Evolutionary conservation across 2,113 vertebrate genomes (phyloP), one percentile per base, ranked within the genome.

Genomic region (Varanus komodoensis): DNA sequence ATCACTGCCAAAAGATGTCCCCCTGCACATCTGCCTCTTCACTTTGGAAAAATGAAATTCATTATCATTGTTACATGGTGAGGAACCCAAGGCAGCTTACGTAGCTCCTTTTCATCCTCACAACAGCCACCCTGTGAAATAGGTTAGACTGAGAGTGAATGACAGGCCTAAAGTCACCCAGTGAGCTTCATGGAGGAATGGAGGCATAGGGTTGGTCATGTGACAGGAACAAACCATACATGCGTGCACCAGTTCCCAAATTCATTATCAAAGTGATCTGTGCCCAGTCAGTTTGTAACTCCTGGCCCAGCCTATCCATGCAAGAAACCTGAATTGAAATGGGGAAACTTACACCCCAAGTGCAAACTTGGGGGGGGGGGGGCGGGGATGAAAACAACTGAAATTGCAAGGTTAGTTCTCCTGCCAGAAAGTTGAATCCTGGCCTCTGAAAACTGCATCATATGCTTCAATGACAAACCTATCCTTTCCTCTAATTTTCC

Each of bases 361-460:
- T 54, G n/a, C 8, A 29, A 50, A 38, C 34, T 57, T 71, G 54
- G 73, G 27, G 75, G 54, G 54, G 73, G 17, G 75, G 34, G 5
- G 38, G 32, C 34, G n/a, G 50, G 79, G 6, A 44, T 87, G 64
- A 87, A 88, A 25, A 75, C 80, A 89, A 89, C 89, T 57, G 12
- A n/a, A 89, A 84, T 87, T 52, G 81, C 79, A 88, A 8, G 75
- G 79, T 91, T 38, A 77, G 85, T 11, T 81, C 85, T 5, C 81
- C 15, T 75, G 87, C 91, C 17, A 82, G 44, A 1, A 5, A 50
- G 0, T 1, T 50, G 32, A 90, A 2, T 69, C 61, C 25, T 11
- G 15, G 17, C 7, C 89, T 92, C 89, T 44, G 32, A 78, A 86
- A 88, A 57, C 50, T 27, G 27, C 9, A 48, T 64, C 82, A 12